Evolutionary conservation across 1,140 invertebrate genomes (phyloP), one percentile per base, ranked within the genome.

Genomic region (Drosophila ohnishii): DNA sequence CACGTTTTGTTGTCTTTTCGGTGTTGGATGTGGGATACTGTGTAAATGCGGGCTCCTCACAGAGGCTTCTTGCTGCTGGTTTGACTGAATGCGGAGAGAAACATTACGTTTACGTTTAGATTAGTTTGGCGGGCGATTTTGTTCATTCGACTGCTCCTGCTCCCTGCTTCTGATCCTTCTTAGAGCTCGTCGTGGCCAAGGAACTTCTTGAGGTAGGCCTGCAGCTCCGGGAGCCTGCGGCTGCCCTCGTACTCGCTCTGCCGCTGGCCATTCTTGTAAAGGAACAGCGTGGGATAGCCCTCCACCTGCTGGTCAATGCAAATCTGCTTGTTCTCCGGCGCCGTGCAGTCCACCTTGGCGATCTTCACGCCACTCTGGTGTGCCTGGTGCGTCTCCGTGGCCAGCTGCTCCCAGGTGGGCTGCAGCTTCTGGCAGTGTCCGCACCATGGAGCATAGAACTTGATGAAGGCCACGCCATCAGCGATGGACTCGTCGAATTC

Each of bases 391-490:
- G 95, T 94, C 73, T 95, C 95, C 14, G 93, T 93, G 0, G 94
- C 95, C 8, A 96, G 83, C 57, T 95, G 93, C 62, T 96, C 94
- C 95, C 95, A 96, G 9, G 94, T 95, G 3, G 95, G 94, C 9
- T 95, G 94, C 60, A 96, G 79, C 64, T 94, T 92, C 85, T 95
- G 95, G 70, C 95, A 96, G 80, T 96, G 95, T 9, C 95, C 95
- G 79, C 95, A 96, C 96, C 96, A 97, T 2, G 96, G 96, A 25
- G 96, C 96, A 92, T 96, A 97, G 91, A 97, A 97, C 83, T 96
- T 97, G 25, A 98, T 92, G 91, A 98, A 97, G 83, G 96, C 94
- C 59, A 94, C 92, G 51, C 96, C 96, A 16, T 84, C 89, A 19
- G 92, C 90, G 0, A 96, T 92, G 61, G 94, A 93, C 28, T 94